phyloP scores from a whole-genome alignment of 2,888 invertebrate genomes.

The Volucella bombylans region DNA sequence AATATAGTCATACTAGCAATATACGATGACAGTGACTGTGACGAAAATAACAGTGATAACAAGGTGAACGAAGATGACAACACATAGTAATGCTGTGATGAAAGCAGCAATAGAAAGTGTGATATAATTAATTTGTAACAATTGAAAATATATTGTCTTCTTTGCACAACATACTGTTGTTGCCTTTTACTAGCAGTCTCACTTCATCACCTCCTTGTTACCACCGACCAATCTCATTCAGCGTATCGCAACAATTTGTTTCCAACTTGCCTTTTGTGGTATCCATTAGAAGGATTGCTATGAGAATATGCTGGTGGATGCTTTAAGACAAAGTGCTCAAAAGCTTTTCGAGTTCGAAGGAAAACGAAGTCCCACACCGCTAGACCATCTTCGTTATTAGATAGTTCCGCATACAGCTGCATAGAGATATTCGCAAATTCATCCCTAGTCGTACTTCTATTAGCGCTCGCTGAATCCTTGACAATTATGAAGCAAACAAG shows the following conservation, averaged over 20 bases:
- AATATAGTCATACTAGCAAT: no score
- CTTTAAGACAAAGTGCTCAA: slow-evolving; percentile 30
- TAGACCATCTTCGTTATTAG: background rate
- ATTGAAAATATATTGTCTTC: no score
- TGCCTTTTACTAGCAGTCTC: background rate
- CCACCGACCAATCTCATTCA: slow-evolving; percentile 40
- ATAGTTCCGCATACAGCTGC: slow-evolving; percentile 2
- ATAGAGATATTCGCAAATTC: slow-evolving; percentile 21
- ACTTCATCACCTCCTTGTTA: slow-evolving; percentile 13
- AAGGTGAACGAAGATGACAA: no score
- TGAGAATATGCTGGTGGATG: slow-evolving; percentile 38
- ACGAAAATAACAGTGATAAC: no score
- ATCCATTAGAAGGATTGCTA: slow-evolving; percentile 44
- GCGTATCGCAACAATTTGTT: slow-evolving; percentile 41
- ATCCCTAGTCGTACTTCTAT: background rate
- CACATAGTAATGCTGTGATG: no score
- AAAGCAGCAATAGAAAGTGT: no score
- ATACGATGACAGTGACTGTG: no score
- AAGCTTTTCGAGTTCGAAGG: slow-evolving; percentile 34
- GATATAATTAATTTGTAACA: no score
- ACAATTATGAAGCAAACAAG: slow-evolving; percentile 65
- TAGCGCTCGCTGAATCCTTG: slow-evolving; percentile 29
- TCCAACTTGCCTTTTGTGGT: background rate
- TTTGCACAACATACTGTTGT: slow-evolving; percentile 40
- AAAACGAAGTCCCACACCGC: slow-evolving; percentile 23